Conservation (phyloP, 2,113 vertebrate genomes). For the Vidua chalybeata region DNA sequence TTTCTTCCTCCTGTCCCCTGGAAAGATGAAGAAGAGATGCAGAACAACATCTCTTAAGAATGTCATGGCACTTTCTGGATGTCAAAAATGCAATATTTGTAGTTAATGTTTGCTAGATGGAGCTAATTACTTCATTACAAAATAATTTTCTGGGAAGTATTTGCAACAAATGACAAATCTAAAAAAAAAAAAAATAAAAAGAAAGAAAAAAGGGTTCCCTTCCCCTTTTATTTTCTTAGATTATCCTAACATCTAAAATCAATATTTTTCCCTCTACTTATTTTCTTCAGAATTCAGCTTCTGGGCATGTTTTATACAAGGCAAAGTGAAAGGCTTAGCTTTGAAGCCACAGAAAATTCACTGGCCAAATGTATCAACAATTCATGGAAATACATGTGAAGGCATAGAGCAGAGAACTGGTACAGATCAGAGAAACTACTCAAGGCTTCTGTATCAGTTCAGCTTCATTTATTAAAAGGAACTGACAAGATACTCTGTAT, state of each 20-base stretch:
- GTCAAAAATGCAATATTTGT: background rate
- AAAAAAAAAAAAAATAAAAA: background rate
- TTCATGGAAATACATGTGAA: conserved; percentile 38
- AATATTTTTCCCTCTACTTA: conserved; percentile 41
- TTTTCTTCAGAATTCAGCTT: conserved; percentile 42
- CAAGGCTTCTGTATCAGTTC: conserved; percentile 45
- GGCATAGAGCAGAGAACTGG: conserved; percentile 21
- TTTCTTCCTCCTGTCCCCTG: background rate
- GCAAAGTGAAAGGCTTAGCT: conserved; percentile 59
- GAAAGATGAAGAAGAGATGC: background rate
- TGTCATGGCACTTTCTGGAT: background rate
- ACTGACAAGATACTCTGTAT: conserved; percentile 37
- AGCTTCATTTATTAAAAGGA: conserved; percentile 61
- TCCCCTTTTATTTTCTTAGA: background rate
- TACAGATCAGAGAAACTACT: conserved; percentile 66
- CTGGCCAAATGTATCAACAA: conserved; percentile 49
- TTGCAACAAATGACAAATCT: background rate
- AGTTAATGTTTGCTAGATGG: background rate
- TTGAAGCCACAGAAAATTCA: conserved; percentile 62
- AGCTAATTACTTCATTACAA: background rate
- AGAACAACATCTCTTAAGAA: background rate
- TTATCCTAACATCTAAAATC: conserved; percentile 43
- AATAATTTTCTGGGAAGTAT: background rate
- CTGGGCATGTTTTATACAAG: conserved; percentile 39
- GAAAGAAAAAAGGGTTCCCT: background rate